A percentile compares a stretch with the other conserved stretches of the same genome.
phyloP scores from a whole-genome alignment of 2,888 invertebrate genomes.

The Diloba caeruleocephala region DNA sequence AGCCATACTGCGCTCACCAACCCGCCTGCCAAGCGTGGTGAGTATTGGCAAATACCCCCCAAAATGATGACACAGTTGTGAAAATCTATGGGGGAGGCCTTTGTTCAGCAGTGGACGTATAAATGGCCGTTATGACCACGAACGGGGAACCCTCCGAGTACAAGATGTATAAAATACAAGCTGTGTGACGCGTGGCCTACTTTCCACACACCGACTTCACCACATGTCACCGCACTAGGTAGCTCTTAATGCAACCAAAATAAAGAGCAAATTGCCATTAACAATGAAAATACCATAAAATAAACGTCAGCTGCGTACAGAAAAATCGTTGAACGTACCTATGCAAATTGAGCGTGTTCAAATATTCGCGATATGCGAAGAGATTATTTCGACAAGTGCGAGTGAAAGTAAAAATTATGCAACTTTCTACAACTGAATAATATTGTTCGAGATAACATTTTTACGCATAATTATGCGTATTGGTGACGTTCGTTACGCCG shows the following conservation, averaged over 20 bases:
- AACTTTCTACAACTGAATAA: slow-evolving; percentile 81
- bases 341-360: slow-evolving; percentile 75
- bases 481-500: slow-evolving; percentile 31
- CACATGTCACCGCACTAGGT: slow-evolving; percentile 74
- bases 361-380: slow-evolving; percentile 76
- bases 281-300: slow-evolving; percentile 52
- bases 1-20: too few relatives aligned
- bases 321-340: slow-evolving; percentile 68
- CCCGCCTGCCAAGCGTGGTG: too few relatives aligned
- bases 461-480: slow-evolving; percentile 49
- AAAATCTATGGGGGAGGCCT: too few relatives aligned
- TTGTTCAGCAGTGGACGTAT: too few relatives aligned
- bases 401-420: slow-evolving; percentile 88
- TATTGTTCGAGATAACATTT: slow-evolving; percentile 59
- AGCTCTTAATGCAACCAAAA: slow-evolving; percentile 62
- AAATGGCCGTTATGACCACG: too few relatives aligned
- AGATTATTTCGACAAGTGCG: slow-evolving; percentile 73
- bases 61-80: too few relatives aligned
- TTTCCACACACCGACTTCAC: slow-evolving; percentile 81
- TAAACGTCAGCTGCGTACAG: slow-evolving; percentile 66
- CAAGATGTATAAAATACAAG: slow-evolving; percentile 81
- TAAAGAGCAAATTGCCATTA: slow-evolving; percentile 69
- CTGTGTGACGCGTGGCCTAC: slow-evolving; percentile 85
- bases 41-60: too few relatives aligned
- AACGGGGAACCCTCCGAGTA: slow-evolving; percentile 77